Percentiles rank a stretch among this genome's conserved stretches.
These are phyloP conservation scores for Benitochromis conjunctus DNA, from an alignment of 2,113 vertebrate genomes.

Conservation along the genomic window DNA sequence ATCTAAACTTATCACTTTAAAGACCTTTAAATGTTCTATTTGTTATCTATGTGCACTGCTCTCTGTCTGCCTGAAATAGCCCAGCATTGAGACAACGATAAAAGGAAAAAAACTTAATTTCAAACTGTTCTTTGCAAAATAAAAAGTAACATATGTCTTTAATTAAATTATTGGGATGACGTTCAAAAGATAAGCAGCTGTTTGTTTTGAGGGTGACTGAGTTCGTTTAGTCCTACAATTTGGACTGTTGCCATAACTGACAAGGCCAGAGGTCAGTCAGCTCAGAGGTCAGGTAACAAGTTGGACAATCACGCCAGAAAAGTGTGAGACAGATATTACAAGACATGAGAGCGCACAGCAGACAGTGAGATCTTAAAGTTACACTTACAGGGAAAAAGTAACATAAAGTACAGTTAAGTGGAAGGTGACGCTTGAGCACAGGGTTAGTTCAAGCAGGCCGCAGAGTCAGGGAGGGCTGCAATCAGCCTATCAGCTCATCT, in stretches of 20 bases:
- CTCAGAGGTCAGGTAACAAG: not conserved
- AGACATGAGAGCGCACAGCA: not conserved
- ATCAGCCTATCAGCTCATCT: not conserved
- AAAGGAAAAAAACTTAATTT: not conserved
- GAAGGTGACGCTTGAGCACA: not conserved
- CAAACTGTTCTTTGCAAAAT: not conserved
- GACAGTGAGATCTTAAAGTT: not conserved
- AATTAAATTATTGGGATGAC: not conserved
- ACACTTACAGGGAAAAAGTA: not conserved
- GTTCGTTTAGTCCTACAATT: not conserved
- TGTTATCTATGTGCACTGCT: not conserved
- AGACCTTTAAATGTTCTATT: not conserved
- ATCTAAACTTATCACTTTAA: not conserved
- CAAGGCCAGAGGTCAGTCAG: not conserved
- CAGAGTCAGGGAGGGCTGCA: not conserved
- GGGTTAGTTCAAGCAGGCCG: not conserved
- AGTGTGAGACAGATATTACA: not conserved
- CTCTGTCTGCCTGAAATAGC: not conserved
- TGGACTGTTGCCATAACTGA: not conserved
- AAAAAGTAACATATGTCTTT: not conserved
- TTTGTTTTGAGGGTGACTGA: not conserved
- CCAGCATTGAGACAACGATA: fast-evolving
- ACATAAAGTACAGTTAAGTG: not conserved
- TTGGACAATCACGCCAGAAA: not conserved
- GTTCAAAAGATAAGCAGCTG: not conserved